Conservation (phyloP, 2,113 vertebrate genomes). For the Coptodon rendalli region DNA sequence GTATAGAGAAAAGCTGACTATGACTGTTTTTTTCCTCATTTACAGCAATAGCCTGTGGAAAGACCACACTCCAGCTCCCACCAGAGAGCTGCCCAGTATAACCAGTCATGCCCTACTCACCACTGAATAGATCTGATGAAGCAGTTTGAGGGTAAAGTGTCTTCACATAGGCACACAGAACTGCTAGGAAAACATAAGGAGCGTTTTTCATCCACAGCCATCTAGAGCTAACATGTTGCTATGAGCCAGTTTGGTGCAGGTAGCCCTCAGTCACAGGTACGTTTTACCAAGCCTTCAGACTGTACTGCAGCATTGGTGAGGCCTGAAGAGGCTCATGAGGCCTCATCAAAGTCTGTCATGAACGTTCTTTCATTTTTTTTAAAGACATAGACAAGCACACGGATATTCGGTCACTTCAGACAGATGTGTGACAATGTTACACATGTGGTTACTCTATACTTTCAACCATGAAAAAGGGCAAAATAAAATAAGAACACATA, state of each 20-base stretch:
- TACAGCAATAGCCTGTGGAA: not conserved
- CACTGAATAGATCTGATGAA: not conserved
- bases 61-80: not conserved
- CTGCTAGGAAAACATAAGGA: not conserved
- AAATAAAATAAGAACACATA: not conserved
- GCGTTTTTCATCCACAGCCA: not conserved
- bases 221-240: not conserved
- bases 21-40: not conserved
- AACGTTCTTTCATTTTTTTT: not conserved
- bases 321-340: not conserved
- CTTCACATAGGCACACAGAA: not conserved
- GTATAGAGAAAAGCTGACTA: not conserved
- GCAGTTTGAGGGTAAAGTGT: constrained; percentile 9
- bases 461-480: not conserved
- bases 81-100: constrained; percentile 3
- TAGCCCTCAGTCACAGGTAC: not conserved
- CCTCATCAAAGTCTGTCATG: not conserved
- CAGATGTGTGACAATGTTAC: not conserved
- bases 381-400: not conserved
- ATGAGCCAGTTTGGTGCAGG: not conserved
- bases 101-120: constrained; percentile 5
- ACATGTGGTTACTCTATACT: not conserved
- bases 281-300: not conserved
- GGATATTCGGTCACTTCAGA: not conserved
- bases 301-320: not conserved